phyloP scores from a whole-genome alignment of 2,113 vertebrate species.

The Cyanoderma ruficeps region DNA sequence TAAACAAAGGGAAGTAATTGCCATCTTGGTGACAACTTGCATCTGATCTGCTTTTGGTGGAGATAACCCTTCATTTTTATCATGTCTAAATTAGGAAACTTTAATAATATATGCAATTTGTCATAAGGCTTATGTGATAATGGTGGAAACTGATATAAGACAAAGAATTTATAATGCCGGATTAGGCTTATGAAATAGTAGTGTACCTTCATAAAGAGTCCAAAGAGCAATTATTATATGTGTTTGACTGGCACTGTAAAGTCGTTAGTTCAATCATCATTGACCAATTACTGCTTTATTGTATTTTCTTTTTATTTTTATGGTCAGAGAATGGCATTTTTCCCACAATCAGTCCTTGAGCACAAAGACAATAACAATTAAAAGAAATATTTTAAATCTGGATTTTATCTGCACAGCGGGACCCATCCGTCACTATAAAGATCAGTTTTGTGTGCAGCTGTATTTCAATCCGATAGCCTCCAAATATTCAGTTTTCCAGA shows the following conservation, averaged over 20 bases:
- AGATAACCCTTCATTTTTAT: constrained; percentile 37
- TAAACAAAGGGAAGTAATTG: not conserved
- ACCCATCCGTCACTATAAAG: constrained; percentile 41
- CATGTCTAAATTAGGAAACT: constrained; percentile 52
- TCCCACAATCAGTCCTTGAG: constrained; percentile 76
- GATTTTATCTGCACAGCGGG: constrained; percentile 68
- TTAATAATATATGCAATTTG: constrained; percentile 45
- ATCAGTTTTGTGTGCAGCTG: constrained; percentile 48
- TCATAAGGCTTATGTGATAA: not conserved
- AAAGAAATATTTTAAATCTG: constrained; percentile 69
- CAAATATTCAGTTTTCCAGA: constrained; percentile 26
- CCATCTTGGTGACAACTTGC: not conserved
- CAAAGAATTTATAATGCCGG: constrained; percentile 62
- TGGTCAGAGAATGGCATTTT: constrained; percentile 69
- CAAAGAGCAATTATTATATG: constrained; percentile 75
- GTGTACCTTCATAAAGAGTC: constrained; percentile 70
- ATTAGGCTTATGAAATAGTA: constrained; percentile 72
- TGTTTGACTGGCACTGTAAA: constrained; percentile 71
- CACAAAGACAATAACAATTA: constrained; percentile 75
- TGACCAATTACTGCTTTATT: constrained; percentile 79
- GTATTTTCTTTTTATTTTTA: constrained; percentile 80
- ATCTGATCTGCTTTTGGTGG: not conserved
- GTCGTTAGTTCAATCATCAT: constrained; percentile 69
- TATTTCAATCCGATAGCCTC: constrained; percentile 19
- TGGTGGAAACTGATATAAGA: constrained; percentile 57